Conservation (phyloP, 2,797 vertebrate species). For the Danio choprae region DNA sequence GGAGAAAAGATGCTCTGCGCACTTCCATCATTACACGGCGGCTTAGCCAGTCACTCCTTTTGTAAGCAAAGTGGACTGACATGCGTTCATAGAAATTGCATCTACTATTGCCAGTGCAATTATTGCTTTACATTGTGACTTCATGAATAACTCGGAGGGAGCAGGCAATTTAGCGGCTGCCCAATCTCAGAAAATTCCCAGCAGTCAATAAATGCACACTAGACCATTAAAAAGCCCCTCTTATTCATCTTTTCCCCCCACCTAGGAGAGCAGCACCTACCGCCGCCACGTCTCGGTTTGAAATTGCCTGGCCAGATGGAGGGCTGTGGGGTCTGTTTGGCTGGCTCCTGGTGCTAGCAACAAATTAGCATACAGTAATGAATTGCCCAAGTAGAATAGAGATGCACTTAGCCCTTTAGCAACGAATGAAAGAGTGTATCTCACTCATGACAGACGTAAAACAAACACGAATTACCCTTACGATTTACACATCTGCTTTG, state of each 20-base stretch:
- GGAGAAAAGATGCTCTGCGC: slow-evolving; percentile 44
- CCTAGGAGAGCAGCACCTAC: slow-evolving; percentile 15
- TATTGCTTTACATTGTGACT: slow-evolving; percentile 63
- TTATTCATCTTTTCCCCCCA: slow-evolving; percentile 54
- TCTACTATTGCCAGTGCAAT: slow-evolving; percentile 57
- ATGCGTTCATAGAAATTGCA: slow-evolving; percentile 61
- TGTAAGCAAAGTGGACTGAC: slow-evolving; percentile 50
- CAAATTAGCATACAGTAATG: slow-evolving; percentile 68
- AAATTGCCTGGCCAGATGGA: slow-evolving; percentile 64
- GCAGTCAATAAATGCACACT: slow-evolving; percentile 66
- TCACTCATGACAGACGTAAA: slow-evolving; percentile 36
- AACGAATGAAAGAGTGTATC: slow-evolving; percentile 37
- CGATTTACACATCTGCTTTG: slow-evolving; percentile 9
- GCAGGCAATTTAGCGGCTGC: slow-evolving; percentile 60
- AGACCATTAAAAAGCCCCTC: slow-evolving; percentile 62
- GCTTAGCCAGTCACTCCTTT: slow-evolving; percentile 45
- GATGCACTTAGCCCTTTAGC: slow-evolving; percentile 53
- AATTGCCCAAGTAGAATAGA: slow-evolving; percentile 57
- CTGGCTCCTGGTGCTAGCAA: slow-evolving; percentile 58
- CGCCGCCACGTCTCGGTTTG: slow-evolving; percentile 53
- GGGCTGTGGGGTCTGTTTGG: slow-evolving; percentile 58
- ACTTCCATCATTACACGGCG: slow-evolving; percentile 21
- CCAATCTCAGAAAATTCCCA: slow-evolving; percentile 60
- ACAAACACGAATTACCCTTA: slow-evolving; percentile 1
- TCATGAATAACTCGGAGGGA: slow-evolving; percentile 62